Conservation (phyloP, 1,140 invertebrate species). For the Aphelinus certus region DNA sequence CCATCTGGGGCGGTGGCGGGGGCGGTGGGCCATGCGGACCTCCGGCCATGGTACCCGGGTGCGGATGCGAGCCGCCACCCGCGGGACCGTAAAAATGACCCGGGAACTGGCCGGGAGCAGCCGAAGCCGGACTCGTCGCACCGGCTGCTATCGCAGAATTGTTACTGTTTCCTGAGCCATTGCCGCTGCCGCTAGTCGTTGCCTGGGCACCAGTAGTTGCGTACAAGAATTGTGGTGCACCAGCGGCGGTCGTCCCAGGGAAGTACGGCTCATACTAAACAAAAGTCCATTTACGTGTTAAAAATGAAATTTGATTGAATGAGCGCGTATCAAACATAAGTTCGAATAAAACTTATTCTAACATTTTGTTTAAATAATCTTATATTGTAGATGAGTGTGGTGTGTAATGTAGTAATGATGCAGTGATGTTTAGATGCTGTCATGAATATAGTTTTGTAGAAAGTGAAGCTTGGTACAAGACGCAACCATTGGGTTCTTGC, state of each 20-base stretch:
- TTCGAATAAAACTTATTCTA: neutral
- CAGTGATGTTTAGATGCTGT: no score
- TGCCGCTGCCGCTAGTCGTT: slow-evolving; percentile 49
- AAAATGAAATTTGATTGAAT: neutral
- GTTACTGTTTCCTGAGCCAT: slow-evolving; percentile 48
- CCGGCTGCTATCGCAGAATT: slow-evolving; percentile 43
- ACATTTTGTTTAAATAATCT: no score
- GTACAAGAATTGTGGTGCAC: slow-evolving; percentile 56
- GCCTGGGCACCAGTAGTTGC: slow-evolving; percentile 53
- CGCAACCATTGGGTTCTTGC: no score
- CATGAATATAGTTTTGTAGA: no score
- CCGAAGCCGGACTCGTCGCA: slow-evolving; percentile 53
- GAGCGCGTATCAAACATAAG: slow-evolving; percentile 20
- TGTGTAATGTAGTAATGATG: no score
- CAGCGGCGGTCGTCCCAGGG: slow-evolving; percentile 56
- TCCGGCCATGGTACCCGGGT: slow-evolving; percentile 47
- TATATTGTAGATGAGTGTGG: no score
- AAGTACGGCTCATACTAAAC: slow-evolving; percentile 63
- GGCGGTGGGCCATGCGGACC: slow-evolving; percentile 34
- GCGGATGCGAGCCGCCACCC: slow-evolving; percentile 53
- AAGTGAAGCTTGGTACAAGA: no score
- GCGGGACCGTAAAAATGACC: slow-evolving; percentile 56
- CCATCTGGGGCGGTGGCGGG: slow-evolving; percentile 48
- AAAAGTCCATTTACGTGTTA: slow-evolving; percentile 21
- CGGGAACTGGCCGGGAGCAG: slow-evolving; percentile 47